Conservation (phyloP, 2,888 invertebrate genomes). For the Cybosia mesomella region DNA sequence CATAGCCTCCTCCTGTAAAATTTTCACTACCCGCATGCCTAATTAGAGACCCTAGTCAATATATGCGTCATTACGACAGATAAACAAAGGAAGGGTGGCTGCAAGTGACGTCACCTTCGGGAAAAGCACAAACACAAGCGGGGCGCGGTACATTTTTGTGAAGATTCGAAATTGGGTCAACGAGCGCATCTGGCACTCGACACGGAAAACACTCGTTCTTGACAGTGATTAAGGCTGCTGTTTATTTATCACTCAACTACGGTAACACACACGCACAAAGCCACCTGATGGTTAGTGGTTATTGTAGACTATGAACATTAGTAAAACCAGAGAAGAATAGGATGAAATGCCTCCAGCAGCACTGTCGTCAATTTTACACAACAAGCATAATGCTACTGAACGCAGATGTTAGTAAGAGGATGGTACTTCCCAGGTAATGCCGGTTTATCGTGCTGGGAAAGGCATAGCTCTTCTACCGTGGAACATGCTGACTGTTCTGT, state of each 20-base stretch:
- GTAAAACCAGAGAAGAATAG: neutral
- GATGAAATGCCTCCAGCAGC: neutral
- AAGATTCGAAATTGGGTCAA: constrained; percentile 53
- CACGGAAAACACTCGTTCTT: constrained; percentile 3
- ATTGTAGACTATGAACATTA: neutral
- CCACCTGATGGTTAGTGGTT: neutral
- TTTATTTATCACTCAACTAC: neutral
- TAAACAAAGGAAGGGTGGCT: constrained; percentile 34
- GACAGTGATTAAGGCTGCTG: constrained; percentile 1
- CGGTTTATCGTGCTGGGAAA: too few species aligned
- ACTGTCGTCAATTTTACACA: neutral
- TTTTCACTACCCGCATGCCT: neutral
- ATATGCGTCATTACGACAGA: constrained; percentile 18
- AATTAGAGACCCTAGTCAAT: neutral
- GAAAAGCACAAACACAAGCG: constrained; percentile 38
- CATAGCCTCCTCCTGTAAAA: neutral
- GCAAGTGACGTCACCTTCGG: constrained; percentile 38
- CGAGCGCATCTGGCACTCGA: constrained; percentile 20
- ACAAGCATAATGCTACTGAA: neutral
- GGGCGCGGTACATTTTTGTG: constrained; percentile 36
- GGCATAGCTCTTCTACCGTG: neutral
- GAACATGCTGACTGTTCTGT: neutral
- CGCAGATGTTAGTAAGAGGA: neutral
- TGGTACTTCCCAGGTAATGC: too few species aligned
- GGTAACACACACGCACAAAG: neutral